These are phyloP conservation scores for Tetragonisca angustula DNA, from an alignment of 2,888 invertebrate genomes.

Conservation along the genomic window DNA sequence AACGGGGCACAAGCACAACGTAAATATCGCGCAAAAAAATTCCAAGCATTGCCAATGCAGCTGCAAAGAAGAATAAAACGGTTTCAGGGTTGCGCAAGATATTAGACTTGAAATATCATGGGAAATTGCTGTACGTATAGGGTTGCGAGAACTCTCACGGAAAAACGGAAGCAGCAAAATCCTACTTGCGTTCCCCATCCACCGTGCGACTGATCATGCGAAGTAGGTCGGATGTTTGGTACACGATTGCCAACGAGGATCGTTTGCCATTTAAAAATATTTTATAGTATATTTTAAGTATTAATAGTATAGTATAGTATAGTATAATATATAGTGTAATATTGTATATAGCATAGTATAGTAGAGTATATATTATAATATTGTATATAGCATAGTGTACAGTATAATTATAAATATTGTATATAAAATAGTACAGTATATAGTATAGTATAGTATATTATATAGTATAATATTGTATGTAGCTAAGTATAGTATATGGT, in stretches of 20 bases:
- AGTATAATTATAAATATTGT: no score
- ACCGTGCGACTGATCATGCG: background rate
- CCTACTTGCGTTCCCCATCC: background rate
- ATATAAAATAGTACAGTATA: no score
- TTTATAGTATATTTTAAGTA: no score
- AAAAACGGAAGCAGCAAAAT: slow-evolving; percentile 40
- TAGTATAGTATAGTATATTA: no score
- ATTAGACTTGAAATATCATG: slow-evolving; percentile 41
- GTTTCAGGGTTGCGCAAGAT: slow-evolving; percentile 35
- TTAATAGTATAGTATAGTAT: no score
- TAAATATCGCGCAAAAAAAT: slow-evolving; percentile 22
- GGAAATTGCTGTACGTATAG: slow-evolving; percentile 24
- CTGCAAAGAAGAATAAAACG: slow-evolving; percentile 2
- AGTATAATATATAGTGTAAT: no score
- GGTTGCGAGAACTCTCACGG: slow-evolving; percentile 17
- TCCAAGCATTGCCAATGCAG: background rate
- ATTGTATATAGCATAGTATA: no score
- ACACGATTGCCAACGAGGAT: background rate
- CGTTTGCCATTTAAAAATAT: background rate
- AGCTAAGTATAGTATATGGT: no score
- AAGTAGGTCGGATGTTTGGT: slow-evolving; percentile 1
- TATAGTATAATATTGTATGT: no score
- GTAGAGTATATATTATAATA: no score
- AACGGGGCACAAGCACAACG: background rate
- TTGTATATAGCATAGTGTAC: no score